Conservation (phyloP, 2,113 vertebrate genomes). For the Tetrax tetrax region DNA sequence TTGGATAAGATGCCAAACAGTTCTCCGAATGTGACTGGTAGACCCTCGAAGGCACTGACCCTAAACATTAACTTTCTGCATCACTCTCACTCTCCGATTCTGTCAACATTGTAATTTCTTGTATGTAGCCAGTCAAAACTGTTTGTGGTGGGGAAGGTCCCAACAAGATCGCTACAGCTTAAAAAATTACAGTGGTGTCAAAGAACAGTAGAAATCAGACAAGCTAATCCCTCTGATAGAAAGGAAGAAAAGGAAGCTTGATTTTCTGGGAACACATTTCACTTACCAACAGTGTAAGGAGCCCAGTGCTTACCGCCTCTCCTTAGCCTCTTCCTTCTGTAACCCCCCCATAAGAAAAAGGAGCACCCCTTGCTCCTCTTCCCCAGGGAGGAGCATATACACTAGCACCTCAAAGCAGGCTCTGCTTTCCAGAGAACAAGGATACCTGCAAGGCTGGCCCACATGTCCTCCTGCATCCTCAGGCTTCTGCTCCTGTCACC, state of each 20-base stretch:
- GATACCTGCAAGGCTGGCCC: background rate
- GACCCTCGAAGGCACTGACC: background rate
- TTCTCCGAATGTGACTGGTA: background rate
- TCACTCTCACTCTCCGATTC: background rate
- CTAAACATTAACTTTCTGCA: background rate
- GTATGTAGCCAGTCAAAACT: background rate
- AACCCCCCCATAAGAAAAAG: background rate
- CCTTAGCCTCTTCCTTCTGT: background rate
- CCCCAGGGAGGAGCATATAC: background rate
- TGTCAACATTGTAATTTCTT: background rate
- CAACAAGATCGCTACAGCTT: background rate
- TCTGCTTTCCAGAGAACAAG: background rate
- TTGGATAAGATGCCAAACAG: accelerated
- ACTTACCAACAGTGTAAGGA: background rate
- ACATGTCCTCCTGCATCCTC: accelerated
- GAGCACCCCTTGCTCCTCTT: background rate
- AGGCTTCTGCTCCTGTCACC: background rate
- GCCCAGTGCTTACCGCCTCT: background rate
- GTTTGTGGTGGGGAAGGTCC: background rate
- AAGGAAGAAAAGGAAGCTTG: background rate
- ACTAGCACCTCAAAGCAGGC: background rate
- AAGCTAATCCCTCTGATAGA: background rate
- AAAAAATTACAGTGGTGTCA: background rate
- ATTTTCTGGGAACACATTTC: background rate
- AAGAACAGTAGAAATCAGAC: background rate